Percentiles rank a stretch among this genome's conserved stretches.
These are phyloP conservation scores for Gasterosteus aculeatus DNA, from an alignment of 2,113 vertebrate species.

Conservation along the genomic window DNA sequence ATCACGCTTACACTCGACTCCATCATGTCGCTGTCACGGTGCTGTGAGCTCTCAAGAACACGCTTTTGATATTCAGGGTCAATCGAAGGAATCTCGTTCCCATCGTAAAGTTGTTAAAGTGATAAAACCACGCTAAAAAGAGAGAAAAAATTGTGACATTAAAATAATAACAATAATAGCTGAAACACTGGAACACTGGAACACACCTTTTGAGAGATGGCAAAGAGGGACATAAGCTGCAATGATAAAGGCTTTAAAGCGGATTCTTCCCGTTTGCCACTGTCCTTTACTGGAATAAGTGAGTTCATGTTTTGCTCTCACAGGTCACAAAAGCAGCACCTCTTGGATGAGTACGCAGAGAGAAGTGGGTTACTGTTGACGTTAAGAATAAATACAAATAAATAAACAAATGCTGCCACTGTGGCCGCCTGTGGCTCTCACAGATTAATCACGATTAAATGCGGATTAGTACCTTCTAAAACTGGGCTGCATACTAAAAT, in stretches of 20 bases:
- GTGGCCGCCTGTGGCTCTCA: not conserved
- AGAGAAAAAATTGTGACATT: not conserved
- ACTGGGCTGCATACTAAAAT: not conserved
- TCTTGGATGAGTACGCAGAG: not conserved
- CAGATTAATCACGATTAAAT: conserved; percentile 1
- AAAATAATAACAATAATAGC: not conserved
- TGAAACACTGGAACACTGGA: not conserved
- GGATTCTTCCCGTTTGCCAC: too few species aligned
- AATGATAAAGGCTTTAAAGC: not conserved
- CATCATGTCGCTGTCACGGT: not conserved
- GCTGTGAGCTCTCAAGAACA: not conserved
- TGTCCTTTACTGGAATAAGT: not conserved
- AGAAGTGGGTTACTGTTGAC: not conserved
- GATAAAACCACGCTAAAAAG: not conserved
- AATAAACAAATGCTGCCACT: not conserved
- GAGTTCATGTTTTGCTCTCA: not conserved
- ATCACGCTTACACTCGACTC: not conserved
- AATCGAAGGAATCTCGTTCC: conserved; percentile 2
- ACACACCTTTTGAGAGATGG: not conserved
- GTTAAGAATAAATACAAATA: not conserved
- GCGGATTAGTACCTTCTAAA: conserved; percentile 6
- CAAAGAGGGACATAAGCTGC: too few species aligned
- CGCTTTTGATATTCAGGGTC: not conserved
- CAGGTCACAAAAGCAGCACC: not conserved
- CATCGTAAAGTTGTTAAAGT: not conserved